Evolutionary conservation across 2,797 vertebrate species (phyloP).

Genomic region (Scolopax rusticola): DNA sequence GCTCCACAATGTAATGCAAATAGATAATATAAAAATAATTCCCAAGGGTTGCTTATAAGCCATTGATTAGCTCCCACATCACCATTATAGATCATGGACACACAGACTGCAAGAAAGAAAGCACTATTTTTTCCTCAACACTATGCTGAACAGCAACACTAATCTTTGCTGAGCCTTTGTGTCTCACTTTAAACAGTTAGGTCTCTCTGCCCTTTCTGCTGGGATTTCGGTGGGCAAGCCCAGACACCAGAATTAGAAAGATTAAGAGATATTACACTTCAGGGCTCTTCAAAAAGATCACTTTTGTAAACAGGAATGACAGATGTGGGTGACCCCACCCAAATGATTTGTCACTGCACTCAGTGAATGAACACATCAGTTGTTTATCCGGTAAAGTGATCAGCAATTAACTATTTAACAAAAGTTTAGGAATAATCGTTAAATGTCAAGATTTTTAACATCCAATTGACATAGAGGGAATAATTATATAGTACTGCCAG

Average conservation of each 20-base stretch:
- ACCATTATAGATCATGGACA: background rate
- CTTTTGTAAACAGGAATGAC: background rate
- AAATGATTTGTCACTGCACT: background rate
- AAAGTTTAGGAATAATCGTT: background rate
- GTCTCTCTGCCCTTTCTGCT: background rate
- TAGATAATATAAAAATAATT: background rate
- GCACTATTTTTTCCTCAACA: background rate
- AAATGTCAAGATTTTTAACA: slow-evolving; percentile 24
- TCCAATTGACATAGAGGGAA: background rate
- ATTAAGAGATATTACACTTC: background rate
- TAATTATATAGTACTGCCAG: background rate
- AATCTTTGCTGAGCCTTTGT: background rate
- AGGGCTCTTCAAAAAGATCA: background rate
- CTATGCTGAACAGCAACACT: background rate
- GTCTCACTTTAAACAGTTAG: background rate
- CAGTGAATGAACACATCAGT: background rate
- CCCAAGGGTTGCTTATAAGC: background rate
- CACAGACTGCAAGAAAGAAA: fast-evolving
- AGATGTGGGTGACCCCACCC: background rate
- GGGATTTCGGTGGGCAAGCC: background rate
- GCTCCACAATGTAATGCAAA: background rate
- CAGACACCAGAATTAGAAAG: background rate
- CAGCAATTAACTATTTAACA: slow-evolving; percentile 11
- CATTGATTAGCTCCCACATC: background rate
- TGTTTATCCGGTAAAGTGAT: background rate